phyloP scores from a whole-genome alignment of 2,113 vertebrate genomes.

The Tenebrosternarchus preto region DNA sequence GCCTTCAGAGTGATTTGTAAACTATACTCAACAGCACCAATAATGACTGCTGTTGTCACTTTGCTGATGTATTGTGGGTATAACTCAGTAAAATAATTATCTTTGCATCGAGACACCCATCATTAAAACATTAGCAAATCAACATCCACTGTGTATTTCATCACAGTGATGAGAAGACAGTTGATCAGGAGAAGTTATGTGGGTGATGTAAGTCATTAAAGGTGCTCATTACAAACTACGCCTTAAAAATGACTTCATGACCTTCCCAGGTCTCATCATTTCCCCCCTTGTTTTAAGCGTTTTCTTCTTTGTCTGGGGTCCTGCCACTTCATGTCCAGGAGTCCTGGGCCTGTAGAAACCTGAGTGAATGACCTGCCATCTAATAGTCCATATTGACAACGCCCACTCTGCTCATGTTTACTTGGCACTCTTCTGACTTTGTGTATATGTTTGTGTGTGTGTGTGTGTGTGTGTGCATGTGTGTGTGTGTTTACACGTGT shows the following conservation, averaged over 20 bases:
- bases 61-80: constrained; percentile 1
- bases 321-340: constrained; percentile 3
- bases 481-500: constrained; percentile 19
- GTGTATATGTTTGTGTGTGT: constrained; percentile 10
- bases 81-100: constrained; percentile 28
- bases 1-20: not conserved
- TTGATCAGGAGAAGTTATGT: not conserved
- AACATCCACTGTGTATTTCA: not conserved
- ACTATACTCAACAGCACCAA: not conserved
- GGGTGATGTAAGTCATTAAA: not conserved
- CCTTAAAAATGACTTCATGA: too few species aligned
- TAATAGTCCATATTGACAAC: constrained; percentile 1
- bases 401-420: not conserved
- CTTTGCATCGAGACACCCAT: constrained; percentile 8
- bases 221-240: not conserved
- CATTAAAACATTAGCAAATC: constrained; percentile 41
- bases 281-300: too few species aligned
- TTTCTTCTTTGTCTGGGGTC: constrained; percentile 30
- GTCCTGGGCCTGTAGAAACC: constrained; percentile 38
- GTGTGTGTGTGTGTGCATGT: constrained; percentile 2
- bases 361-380: constrained; percentile 45
- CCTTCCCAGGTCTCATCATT: too few species aligned
- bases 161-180: constrained; percentile 16
- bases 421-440: not conserved
- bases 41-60: not conserved